Evolutionary conservation across 37 sponge, comb jelly and placozoan genomes (phyloP).

Genomic region (Tethya wilhelma): DNA sequence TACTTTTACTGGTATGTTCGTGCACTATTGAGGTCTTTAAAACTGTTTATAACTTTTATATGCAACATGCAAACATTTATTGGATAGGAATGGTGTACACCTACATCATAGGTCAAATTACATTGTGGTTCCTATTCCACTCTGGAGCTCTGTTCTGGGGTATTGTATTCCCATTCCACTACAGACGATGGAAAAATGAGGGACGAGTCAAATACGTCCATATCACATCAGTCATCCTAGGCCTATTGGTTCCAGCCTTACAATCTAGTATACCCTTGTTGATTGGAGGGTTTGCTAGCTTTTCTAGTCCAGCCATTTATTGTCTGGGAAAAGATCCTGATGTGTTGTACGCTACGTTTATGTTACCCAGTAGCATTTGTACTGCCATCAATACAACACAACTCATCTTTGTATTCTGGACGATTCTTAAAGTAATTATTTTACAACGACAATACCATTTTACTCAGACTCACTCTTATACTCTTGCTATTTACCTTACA

Average conservation of each 20-base stretch:
- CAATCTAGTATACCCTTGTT: conserved; percentile 2
- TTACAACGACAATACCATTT: background rate
- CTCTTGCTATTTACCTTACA: no score
- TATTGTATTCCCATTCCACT: conserved; percentile 36
- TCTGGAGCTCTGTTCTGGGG: conserved; percentile 21
- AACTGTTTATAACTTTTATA: no score
- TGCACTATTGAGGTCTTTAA: no score
- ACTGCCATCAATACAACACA: conserved; percentile 22
- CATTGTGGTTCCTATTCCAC: conserved; percentile 49
- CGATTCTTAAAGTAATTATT: conserved; percentile 40
- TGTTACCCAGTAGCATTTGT: conserved; percentile 28
- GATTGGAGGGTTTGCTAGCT: conserved; percentile 1
- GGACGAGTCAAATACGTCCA: conserved; percentile 33
- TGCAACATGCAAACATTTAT: no score
- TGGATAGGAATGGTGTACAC: conserved; percentile 33
- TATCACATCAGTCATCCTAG: conserved; percentile 6
- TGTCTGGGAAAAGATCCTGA: conserved; percentile 7
- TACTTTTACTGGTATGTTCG: no score
- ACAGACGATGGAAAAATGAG: background rate
- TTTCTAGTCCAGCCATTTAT: conserved; percentile 12
- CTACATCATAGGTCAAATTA: conserved; percentile 24
- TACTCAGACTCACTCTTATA: no score
- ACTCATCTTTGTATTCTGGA: conserved; percentile 37
- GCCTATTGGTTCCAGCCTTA: conserved; percentile 16
- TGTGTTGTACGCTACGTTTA: conserved; percentile 24